phyloP scores from a whole-genome alignment of 64 coral and sea anemone genomes.

The Montipora capricornis region DNA sequence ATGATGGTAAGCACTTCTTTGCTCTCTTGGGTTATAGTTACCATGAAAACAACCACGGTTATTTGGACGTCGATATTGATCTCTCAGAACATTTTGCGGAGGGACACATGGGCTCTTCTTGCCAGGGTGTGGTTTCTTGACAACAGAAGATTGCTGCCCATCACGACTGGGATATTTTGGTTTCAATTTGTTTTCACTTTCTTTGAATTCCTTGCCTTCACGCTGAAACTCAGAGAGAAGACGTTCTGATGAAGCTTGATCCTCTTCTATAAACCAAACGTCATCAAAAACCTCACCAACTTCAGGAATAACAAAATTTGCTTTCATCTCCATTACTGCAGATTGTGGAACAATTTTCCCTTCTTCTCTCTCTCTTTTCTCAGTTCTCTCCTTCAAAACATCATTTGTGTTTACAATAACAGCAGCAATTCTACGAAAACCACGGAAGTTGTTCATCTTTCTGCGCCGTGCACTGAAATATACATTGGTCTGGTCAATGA shows the following conservation, averaged over 20 bases:
- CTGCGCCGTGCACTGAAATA: constrained; percentile 85
- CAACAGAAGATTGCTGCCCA: background rate
- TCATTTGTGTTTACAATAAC: constrained; percentile 80
- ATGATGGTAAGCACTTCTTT: background rate
- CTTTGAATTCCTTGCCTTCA: constrained; percentile 80
- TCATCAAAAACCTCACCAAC: constrained; percentile 89
- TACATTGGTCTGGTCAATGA: constrained; percentile 95
- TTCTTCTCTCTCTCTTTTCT: constrained; percentile 72
- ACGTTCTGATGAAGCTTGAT: constrained; percentile 39
- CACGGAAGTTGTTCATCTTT: constrained; percentile 87
- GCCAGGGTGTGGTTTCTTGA: constrained; percentile 7
- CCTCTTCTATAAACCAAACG: constrained; percentile 96
- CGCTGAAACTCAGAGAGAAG: constrained; percentile 80
- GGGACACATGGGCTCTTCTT: background rate
- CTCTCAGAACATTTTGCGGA: background rate
- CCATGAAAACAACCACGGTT: constrained; percentile 14
- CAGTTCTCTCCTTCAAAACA: constrained; percentile 72
- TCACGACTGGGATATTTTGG: background rate
- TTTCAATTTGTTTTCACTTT: constrained; percentile 47
- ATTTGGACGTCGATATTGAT: too few species aligned
- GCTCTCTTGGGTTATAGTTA: constrained; percentile 13
- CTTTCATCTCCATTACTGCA: constrained; percentile 96
- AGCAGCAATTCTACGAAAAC: constrained; percentile 78
- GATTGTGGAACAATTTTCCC: constrained; percentile 86
- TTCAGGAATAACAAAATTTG: constrained; percentile 90